These are phyloP conservation scores for Littorina saxatilis DNA, from an alignment of 1,140 invertebrate genomes.

Conservation along the genomic window DNA sequence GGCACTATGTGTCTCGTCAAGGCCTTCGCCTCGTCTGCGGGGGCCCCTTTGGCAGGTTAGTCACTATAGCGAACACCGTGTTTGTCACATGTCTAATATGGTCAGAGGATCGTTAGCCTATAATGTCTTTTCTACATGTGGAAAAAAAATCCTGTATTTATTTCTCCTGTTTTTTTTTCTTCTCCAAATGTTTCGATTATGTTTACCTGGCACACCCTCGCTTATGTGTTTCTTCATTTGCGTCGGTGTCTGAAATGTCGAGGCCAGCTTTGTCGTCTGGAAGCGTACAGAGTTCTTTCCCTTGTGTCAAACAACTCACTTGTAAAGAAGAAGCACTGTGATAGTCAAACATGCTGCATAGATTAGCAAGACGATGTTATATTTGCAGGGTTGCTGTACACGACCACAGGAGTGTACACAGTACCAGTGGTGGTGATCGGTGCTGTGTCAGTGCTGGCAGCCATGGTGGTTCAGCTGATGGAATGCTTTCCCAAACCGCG, in stretches of 20 bases:
- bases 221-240: neutral
- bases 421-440: neutral
- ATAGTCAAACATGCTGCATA: too few species aligned
- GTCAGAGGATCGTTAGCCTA: neutral
- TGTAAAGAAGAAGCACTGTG: too few species aligned
- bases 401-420: neutral
- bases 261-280: too few species aligned
- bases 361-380: neutral
- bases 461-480: constrained; percentile 16
- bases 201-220: neutral
- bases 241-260: neutral
- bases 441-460: neutral
- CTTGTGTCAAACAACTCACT: too few species aligned
- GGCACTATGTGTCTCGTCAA: constrained; percentile 47
- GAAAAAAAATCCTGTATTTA: too few species aligned
- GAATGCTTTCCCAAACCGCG: neutral
- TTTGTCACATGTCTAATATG: neutral
- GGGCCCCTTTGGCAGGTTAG: constrained; percentile 50
- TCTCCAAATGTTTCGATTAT: too few species aligned
- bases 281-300: too few species aligned
- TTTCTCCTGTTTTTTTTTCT: too few species aligned
- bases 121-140: too few species aligned
- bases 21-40: constrained; percentile 45
- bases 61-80: neutral
- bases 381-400: constrained; percentile 20